Evolutionary conservation across 2,797 vertebrate species (phyloP), one percentile per base, ranked within the genome.

Genomic region (Rachycentron canadum): DNA sequence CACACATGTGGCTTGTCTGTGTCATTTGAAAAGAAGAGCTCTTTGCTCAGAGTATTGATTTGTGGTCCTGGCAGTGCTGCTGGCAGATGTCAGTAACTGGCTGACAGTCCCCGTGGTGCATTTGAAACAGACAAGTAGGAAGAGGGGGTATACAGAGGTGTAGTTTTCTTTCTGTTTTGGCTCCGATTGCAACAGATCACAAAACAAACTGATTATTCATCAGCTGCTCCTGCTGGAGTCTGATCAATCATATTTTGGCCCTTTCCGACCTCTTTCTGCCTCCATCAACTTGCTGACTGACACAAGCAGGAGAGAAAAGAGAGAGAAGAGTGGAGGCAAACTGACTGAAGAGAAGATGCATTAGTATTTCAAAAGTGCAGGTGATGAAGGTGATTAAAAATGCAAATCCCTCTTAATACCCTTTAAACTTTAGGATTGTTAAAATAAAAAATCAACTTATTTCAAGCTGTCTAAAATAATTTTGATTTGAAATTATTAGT

Each of bases 21-120:
- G 53, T 76, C 28, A 57, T 66, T 30, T 65, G 23, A 38, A 61
- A 62, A 61, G 60, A 55, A 79, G 43, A 57, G 19, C 36, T 5
- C 63, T 26, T 7, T 61, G 45, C 61, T 69, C 45, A 13, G 34
- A 47, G n/a, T 74, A 84, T 85, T 76, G 87, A 84, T 88, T 8
- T 76, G 79, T 77, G 73, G 71, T 76, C 38, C 26, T 77, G 66
- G 72, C 38, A 34, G 55, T 76, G 73, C 26, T 74, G 75, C 66
- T 82, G 67, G 55, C 81, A 75, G 64, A 72, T 76, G 76, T 85
- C 79, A 71, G 21, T 60, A 36, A 28, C 57, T 65, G 61, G 25
- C 53, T 32, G 69, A 58, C 17, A 11, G 64, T 82, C 76, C 59
- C 76, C 19, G 71, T 28, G 70, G 70, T 75, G 68, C 4, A 17